These are phyloP conservation scores for Rhincodon typus DNA, from an alignment of 2,797 vertebrate species.

Conservation along the genomic window DNA sequence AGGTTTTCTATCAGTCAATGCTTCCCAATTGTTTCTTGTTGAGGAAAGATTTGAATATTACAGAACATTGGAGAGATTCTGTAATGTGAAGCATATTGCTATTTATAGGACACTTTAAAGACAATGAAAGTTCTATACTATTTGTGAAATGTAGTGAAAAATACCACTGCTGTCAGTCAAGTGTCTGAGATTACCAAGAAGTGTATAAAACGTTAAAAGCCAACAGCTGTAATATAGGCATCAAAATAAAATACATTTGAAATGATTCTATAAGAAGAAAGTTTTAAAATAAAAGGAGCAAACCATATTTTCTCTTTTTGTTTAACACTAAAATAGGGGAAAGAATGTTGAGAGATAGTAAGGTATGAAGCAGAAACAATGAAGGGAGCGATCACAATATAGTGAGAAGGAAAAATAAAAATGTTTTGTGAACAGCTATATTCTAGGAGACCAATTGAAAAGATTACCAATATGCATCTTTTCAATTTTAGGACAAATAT, in stretches of 20 bases:
- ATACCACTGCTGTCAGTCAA: constrained; percentile 27
- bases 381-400: constrained; percentile 2
- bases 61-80: background rate
- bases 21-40: background rate
- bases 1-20: background rate
- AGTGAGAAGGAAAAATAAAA: constrained; percentile 6
- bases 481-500: constrained; percentile 30
- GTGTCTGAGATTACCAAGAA: background rate
- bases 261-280: constrained; percentile 14
- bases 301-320: background rate
- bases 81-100: constrained; percentile 12
- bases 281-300: constrained; percentile 26
- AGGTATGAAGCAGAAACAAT: background rate
- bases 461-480: background rate
- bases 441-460: background rate
- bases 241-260: constrained; percentile 30
- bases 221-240: constrained; percentile 32
- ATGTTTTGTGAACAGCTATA: background rate
- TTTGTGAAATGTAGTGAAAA: constrained; percentile 10
- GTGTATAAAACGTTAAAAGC: constrained; percentile 25
- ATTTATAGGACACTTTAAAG: constrained; percentile 35
- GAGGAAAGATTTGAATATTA: constrained; percentile 23
- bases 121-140: background rate
- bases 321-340: background rate
- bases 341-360: background rate